Conservation (phyloP, 2,113 vertebrate species). For the Sander lucioperca region DNA sequence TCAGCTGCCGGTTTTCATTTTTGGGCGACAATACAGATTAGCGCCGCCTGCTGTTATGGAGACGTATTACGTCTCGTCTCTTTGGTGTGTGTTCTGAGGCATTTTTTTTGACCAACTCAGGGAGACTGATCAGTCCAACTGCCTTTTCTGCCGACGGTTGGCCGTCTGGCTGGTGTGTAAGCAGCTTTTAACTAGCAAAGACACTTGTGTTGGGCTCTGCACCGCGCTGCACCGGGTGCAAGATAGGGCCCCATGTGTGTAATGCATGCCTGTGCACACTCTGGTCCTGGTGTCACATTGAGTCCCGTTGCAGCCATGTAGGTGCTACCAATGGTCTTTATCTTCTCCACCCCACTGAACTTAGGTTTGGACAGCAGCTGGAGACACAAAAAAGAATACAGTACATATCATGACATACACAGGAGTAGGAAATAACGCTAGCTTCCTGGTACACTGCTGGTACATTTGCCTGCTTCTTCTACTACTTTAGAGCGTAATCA, state of each 20-base stretch:
- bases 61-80: too few relatives aligned
- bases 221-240: too few relatives aligned
- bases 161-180: too few relatives aligned
- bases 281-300: constrained; percentile 91
- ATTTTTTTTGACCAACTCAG: too few relatives aligned
- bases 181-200: too few relatives aligned
- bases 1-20: too few relatives aligned
- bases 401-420: not conserved
- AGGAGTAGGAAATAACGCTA: constrained; percentile 1
- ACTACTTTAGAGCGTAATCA: constrained; percentile 9
- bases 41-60: too few relatives aligned
- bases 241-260: not conserved
- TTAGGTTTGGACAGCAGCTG: constrained; percentile 97
- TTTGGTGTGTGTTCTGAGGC: too few relatives aligned
- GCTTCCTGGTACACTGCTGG: not conserved
- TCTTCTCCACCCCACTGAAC: constrained; percentile 98
- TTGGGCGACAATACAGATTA: too few relatives aligned
- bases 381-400: constrained; percentile 2
- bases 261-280: constrained; percentile 88
- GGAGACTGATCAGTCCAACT: too few relatives aligned
- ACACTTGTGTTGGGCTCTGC: too few relatives aligned
- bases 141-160: too few relatives aligned
- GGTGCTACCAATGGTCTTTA: constrained; percentile 99
- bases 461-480: not conserved
- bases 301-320: constrained; percentile 98